Conservation (phyloP, 2,797 vertebrate species). For the Tiaroga cobitis region DNA sequence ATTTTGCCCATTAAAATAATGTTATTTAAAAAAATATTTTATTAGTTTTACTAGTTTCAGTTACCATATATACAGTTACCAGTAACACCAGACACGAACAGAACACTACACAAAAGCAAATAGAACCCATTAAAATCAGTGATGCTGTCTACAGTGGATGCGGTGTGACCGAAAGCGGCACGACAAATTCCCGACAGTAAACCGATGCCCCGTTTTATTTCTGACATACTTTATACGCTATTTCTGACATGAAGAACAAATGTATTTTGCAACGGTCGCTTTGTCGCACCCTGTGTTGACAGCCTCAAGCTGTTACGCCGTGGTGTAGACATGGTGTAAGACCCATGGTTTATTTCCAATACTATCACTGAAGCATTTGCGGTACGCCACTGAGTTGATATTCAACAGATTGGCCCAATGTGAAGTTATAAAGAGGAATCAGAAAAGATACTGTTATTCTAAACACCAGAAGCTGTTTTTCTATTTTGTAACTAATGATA, state of each 20-base stretch:
- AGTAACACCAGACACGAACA: neutral
- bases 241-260: neutral
- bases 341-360: neutral
- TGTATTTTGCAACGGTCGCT: neutral
- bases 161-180: neutral
- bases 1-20: neutral
- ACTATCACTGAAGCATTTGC: neutral
- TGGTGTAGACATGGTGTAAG: neutral
- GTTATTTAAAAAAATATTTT: neutral
- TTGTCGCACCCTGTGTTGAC: neutral
- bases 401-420: neutral
- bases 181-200: neutral
- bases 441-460: neutral
- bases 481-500: slow-evolving; percentile 16
- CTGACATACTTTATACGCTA: neutral
- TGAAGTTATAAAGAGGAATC: slow-evolving; percentile 1
- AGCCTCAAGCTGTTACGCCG: neutral
- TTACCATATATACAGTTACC: neutral
- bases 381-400: neutral
- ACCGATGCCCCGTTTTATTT: neutral
- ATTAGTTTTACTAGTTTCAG: neutral
- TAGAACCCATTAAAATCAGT: neutral
- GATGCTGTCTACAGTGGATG: neutral
- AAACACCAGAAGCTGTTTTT: slow-evolving; percentile 25
- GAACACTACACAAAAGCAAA: neutral